Evolutionary conservation across 2,888 invertebrate genomes (phyloP), one percentile per base, ranked within the genome.

Genomic region (Bruchidius siliquastri): DNA sequence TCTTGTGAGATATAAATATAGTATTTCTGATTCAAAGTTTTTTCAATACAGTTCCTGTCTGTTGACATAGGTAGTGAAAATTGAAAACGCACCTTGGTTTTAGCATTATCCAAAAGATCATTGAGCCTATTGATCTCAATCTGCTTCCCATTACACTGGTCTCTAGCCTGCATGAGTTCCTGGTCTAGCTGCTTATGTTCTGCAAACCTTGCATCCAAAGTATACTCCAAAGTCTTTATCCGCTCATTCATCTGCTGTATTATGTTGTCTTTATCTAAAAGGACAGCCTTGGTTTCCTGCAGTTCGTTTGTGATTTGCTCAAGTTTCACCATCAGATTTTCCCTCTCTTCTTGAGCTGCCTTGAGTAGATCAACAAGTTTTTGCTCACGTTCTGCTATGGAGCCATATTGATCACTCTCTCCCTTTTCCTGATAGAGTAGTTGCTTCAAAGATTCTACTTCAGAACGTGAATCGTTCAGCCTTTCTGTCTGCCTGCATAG

Each of bases 401-500:
- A 88, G 81, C 93, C 92, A 8, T 87, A 85, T 71, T 87, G 86
- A 22, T 82, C 81, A 22, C 80, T 78, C 68, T 90, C 91, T 69
- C 90, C 90, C n/a, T 92, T 91, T 78, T 92, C 93, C 20, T 92
- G 89, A 72, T 94, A 88, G 72, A 94, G 86, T 72, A 96, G 86
- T 82, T 93, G 94, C 84, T 96, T 95, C 69, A 97, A 86, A 0
- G 94, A 94, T 80, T 94, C 95, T 75, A 96, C 94, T 88, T 92
- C 94, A 8, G 92, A 91, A 73, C 96, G 90, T 30, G 94, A 93
- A 82, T 96, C 96, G 84, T 96, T 96, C 0, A 97, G 88, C 84
- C 96, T 94, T 86, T 96, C 96, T 0, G 96, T 96, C 87, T 97
- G 97, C 21, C 96, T 90, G 84, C 96, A 96, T 67, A 97, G 88